Base-by-base conservation (phyloP, 2,113 vertebrate species). In the Mirza zaza region DNA sequence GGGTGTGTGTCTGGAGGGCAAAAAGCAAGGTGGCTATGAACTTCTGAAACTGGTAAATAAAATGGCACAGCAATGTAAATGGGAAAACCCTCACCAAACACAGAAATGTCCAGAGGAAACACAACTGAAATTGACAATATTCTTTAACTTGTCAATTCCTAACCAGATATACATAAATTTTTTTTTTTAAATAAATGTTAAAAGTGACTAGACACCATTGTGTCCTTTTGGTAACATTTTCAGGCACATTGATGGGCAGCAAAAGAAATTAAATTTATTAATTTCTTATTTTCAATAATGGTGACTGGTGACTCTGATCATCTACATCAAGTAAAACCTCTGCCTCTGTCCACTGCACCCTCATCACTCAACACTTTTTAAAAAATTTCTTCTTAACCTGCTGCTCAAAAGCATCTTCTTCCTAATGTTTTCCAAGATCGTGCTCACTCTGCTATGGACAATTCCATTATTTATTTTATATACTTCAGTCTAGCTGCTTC, bases 1-100 rank as follows among this genome's bases (percentile, higher is more conserved):
- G 48, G 14, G 9, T 57, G 27, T 83, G 79, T 89, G 48, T 89
- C 61, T 52, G 36, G 25, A 89, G 87, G 90, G 91, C 36, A 32
- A 93, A 91, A 87, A 84, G 6, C 84, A 92, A 48, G 73, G 65
- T 45, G 94, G 34, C 50, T 80, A 29, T n/a, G 93, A 92, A 85
- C 39, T 81, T 89, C 83, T 76, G 36, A 93, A 95, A 85, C 32
- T 42, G 36, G 65, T 50, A 48, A 68, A 70, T 42, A 91, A 88
- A 86, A 65, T 55, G 23, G 18, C 52, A 25, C 0, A 7, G 23
- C 27, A 90, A 23, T 8, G 1, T 68, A 59, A 91, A 50, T 36
- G 29, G 63, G 18, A 88, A 95, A 93, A 34, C 2, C 42, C 9
- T 75, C 20, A 82, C 6, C 55, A 29, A 34, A 39, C 55, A 48